These are phyloP conservation scores for Malthinus flaveolus DNA, from an alignment of 2,888 invertebrate genomes.

Conservation along the genomic window DNA sequence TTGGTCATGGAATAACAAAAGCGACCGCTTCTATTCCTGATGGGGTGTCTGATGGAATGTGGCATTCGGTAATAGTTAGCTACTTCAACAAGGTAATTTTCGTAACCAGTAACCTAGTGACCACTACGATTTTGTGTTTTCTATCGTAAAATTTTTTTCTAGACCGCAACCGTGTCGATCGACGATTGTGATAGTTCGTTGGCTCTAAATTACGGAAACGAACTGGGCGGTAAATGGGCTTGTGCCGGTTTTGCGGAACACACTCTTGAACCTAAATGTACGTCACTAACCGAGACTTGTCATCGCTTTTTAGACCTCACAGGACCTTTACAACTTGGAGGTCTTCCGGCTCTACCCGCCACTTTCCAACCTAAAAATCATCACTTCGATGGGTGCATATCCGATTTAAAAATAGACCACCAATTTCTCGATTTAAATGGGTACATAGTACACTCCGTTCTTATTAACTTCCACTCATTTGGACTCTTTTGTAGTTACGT, in stretches of 20 bases:
- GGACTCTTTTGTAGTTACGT: slow-evolving; percentile 63
- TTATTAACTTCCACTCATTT: not conserved
- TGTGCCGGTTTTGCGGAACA: slow-evolving; percentile 82
- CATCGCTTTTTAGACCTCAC: slow-evolving; percentile 91
- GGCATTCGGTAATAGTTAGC: slow-evolving; percentile 84
- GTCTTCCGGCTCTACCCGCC: slow-evolving; percentile 80
- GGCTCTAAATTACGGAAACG: slow-evolving; percentile 69
- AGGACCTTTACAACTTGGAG: slow-evolving; percentile 79
- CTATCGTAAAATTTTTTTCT: slow-evolving; percentile 35
- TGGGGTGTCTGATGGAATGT: slow-evolving; percentile 83
- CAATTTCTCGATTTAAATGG: slow-evolving; percentile 84
- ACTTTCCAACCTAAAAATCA: slow-evolving; percentile 78
- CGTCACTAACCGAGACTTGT: slow-evolving; percentile 76
- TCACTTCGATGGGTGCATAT: slow-evolving; percentile 89
- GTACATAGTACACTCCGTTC: slow-evolving; percentile 43
- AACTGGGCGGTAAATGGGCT: slow-evolving; percentile 73
- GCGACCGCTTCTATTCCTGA: slow-evolving; percentile 68
- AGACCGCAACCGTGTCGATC: slow-evolving; percentile 80
- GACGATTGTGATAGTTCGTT: slow-evolving; percentile 88
- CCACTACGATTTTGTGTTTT: not conserved
- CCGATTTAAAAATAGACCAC: slow-evolving; percentile 84
- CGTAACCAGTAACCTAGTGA: not conserved
- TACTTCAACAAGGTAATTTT: slow-evolving; percentile 75
- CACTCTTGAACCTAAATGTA: slow-evolving; percentile 73
- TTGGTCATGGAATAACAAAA: slow-evolving; percentile 76